Base-by-base conservation (phyloP, 2,888 invertebrate genomes). In the Nomada flava region DNA sequence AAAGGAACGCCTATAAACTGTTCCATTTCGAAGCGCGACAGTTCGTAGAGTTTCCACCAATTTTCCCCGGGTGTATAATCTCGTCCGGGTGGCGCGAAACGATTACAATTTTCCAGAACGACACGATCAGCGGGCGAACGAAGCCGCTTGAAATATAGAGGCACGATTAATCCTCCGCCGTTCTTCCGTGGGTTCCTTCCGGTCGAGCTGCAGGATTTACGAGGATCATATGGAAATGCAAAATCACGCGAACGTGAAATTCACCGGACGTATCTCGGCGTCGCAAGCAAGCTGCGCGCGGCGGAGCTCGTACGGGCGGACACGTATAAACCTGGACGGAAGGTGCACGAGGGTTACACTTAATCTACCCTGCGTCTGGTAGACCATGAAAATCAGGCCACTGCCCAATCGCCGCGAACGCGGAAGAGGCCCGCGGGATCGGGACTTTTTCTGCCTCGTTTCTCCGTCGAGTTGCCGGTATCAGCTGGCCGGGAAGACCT, bases 371-470 rank as follows among this genome's bases (percentile, higher is more conserved):
- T 63, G 60, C 82, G 76, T 75, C 75, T 83, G 84, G 84, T 85
- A 81, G 82, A 79, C 84, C 89, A 84, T 88, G 88, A 87, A 89
- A 91, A 91, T 88, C 91, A 91, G 91, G 91, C 88, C 91, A 90
- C 89, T 88, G 89, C 85, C 88, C 89, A 90, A 90, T 90, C 86
- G 88, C 68, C 77, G 85, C 67, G 70, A 85, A 84, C 83, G 76
- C 83, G 83, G 76, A 86, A 84, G 82, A 79, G 65, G 68, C 73
- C 80, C 76, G 73, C 68, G 74, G 76, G 83, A 81, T 77, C 83
- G 79, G 53, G 76, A 82, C 77, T 82, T 78, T 79, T 88, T 88
- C 86, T 84, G 83, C 79, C 83, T 86, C 86, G 84, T 88, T 88
- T 83, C 76, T 81, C 79, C 77, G 26, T 72, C 60, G 64, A 84